A percentile compares a stretch with the other conserved stretches of the same genome.
Evolutionary conservation across 2,113 vertebrate genomes (phyloP).

Genomic region (Burhinus oedicnemus): DNA sequence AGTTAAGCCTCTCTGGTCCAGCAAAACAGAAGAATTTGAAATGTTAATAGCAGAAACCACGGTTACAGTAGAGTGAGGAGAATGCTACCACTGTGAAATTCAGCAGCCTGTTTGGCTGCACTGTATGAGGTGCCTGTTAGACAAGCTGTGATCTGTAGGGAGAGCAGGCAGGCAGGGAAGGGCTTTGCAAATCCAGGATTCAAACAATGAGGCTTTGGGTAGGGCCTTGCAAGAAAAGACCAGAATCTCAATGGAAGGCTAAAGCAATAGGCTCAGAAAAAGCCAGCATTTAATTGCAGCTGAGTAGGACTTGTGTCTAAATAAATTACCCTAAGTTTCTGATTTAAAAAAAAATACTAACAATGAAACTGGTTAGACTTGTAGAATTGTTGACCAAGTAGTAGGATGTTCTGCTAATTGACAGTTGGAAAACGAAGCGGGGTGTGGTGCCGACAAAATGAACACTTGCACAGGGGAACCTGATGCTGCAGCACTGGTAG

Average conservation of each 20-base stretch:
- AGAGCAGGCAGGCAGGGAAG: not conserved
- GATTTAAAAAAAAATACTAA: not conserved
- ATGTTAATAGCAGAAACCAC: not conserved
- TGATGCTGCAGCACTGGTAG: not conserved
- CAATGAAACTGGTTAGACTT: constrained; percentile 49
- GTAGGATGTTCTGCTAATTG: constrained; percentile 42
- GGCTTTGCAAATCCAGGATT: not conserved
- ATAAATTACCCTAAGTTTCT: not conserved
- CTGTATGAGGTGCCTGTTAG: not conserved
- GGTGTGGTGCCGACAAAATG: not conserved
- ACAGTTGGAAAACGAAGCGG: not conserved
- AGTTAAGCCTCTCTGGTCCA: not conserved
- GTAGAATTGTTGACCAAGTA: constrained; percentile 14
- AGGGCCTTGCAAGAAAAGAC: not conserved
- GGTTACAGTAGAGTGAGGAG: not conserved
- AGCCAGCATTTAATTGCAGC: not conserved
- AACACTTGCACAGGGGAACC: not conserved
- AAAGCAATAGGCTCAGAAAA: not conserved
- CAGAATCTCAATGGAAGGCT: not conserved
- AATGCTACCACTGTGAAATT: not conserved
- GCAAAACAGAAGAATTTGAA: not conserved
- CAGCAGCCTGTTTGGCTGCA: not conserved
- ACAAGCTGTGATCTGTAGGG: not conserved
- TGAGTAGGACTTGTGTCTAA: not conserved
- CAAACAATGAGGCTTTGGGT: not conserved